Conservation (phyloP, 2,113 vertebrate genomes). For the Okapia johnstoni region DNA sequence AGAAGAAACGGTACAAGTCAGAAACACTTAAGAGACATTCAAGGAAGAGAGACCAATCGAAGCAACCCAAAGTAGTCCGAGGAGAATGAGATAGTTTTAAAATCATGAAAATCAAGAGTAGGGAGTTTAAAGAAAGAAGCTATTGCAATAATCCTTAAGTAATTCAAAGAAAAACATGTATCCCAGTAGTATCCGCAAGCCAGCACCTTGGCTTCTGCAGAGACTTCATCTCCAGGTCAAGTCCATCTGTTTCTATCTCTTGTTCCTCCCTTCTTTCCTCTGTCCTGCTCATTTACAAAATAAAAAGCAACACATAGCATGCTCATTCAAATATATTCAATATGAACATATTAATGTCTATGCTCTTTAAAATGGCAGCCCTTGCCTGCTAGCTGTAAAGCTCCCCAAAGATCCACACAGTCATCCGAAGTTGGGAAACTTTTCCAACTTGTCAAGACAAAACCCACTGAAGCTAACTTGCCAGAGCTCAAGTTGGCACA, state of each 20-base stretch:
- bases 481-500: neutral
- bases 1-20: neutral
- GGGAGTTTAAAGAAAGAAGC: neutral
- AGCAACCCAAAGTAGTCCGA: neutral
- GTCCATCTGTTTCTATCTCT: neutral
- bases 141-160: neutral
- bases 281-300: neutral
- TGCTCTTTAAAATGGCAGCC: neutral
- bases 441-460: conserved; percentile 21
- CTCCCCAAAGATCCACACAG: neutral
- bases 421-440: neutral
- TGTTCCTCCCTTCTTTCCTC: neutral
- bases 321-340: neutral
- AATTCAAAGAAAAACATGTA: neutral
- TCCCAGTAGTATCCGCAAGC: neutral
- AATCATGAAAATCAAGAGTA: neutral
- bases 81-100: neutral
- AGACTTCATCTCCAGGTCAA: neutral
- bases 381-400: conserved; percentile 10
- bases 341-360: neutral
- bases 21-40: neutral
- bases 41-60: neutral
- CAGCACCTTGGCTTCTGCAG: neutral
- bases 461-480: neutral
- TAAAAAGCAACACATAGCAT: neutral